Conservation (phyloP, 2,888 invertebrate genomes). For the Drosophila recens region DNA sequence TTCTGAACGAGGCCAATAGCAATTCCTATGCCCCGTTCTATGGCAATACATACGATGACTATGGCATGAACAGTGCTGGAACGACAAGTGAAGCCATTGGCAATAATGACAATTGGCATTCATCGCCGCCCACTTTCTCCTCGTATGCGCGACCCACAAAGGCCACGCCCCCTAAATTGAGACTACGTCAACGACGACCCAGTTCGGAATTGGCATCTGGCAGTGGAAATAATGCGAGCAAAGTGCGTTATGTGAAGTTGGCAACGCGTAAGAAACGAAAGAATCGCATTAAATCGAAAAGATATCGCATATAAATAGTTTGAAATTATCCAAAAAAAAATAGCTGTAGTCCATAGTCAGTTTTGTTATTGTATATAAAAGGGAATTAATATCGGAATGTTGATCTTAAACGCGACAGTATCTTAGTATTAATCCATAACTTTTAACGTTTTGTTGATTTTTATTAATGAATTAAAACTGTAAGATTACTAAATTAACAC, state of each 20-base stretch:
- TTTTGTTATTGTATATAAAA: not conserved
- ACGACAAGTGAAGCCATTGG: constrained; percentile 15
- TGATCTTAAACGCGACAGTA: constrained; percentile 6
- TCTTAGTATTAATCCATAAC: constrained; percentile 9
- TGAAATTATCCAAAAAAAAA: constrained; percentile 5
- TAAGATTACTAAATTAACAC: too few species aligned
- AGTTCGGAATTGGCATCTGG: not conserved
- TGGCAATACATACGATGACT: constrained; percentile 54
- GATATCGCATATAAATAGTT: constrained; percentile 61
- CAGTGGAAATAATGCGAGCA: constrained; percentile 22
- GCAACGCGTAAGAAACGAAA: constrained; percentile 76
- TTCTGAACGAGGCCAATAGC: constrained; percentile 38
- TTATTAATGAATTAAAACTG: not conserved
- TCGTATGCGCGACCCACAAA: constrained; percentile 28
- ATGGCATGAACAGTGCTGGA: constrained; percentile 41
- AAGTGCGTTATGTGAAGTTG: constrained; percentile 61
- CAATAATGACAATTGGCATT: constrained; percentile 33
- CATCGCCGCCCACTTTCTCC: constrained; percentile 8
- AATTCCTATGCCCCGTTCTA: constrained; percentile 32
- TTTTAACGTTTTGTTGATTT: constrained; percentile 9
- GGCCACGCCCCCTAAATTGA: constrained; percentile 29
- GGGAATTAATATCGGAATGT: constrained; percentile 12
- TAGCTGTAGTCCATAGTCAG: constrained; percentile 3
- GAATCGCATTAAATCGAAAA: constrained; percentile 77
- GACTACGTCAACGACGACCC: constrained; percentile 30